Base-by-base conservation (phyloP, 2,797 vertebrate genomes). In the Poecilia wingei region DNA sequence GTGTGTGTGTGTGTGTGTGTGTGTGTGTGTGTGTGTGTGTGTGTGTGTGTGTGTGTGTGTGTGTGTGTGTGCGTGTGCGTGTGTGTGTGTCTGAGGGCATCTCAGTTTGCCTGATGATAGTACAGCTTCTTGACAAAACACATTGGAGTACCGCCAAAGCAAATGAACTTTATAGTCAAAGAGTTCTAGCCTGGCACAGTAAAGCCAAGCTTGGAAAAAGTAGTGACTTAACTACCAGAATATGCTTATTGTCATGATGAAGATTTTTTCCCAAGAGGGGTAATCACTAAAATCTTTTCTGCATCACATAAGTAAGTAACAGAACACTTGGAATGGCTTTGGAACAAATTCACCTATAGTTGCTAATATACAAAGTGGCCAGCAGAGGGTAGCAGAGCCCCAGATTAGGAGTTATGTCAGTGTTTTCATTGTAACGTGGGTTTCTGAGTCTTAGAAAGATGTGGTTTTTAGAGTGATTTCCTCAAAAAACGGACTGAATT, bases 331-430 rank as follows among this genome's bases (percentile, higher is more conserved):
- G 2, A 69, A n/a, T 28, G 22, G 41, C 68, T 46, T 28, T 69
- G 39, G 39, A 43, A 47, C 70, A 47, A 18, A 49, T 2, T 49
- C 28, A 47, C 4, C 20, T 36, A 1, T 31, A 28, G 6, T 41
- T 28, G 8, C 6, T 33, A 9, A 76, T 22, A 36, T 71, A 71
- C 36, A 14, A 4, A 25, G 0, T 16, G 36, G 4, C 10, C 90
- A 79, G 72, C 75, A 89, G 92, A 73, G 78, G 89, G 87, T 82
- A 89, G 88, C 77, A 66, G 43, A 28, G 22, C 10, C 70, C 49
- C 79, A 80, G 25, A 28, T 16, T 28, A 7, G 12, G 41, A 8
- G 61, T 10, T 3, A 72, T 33, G 75, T 6, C 16, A 14, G 28
- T 39, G 0, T 16, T 22, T 69, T 2, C 74, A 6, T 74, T 76